Evolutionary conservation across 1,140 invertebrate genomes (phyloP), one percentile per base, ranked within the genome.

Genomic region (Bombus turneri): DNA sequence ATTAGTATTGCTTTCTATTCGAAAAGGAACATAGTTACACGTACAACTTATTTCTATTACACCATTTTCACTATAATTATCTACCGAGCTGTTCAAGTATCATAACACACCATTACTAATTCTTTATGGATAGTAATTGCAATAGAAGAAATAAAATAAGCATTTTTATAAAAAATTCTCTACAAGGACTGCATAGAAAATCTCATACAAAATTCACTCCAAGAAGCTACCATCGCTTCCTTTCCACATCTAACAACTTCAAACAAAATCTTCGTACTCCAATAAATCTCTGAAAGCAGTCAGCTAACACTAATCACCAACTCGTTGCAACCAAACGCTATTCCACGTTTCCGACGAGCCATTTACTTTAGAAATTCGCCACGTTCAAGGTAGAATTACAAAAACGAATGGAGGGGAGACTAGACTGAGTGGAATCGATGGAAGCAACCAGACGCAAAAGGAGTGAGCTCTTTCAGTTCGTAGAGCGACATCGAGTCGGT

Each of bases 401-500:
- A 72, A 25, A 37, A 37, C 25, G 25, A 25, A 74, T 25, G 10
- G 28, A 5, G 12, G 28, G 57, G 25, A 41, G 41, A 34, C 25
- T n/a, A n/a, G 37, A 25, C 25, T 1, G 18, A 71, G 39, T 59
- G n/a, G 47, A 43, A 4, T 34, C 6, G 43, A 64, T 41, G 28
- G 28, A 68, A 76, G n/a, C 1, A 28, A 34, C 1, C 28, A 37
- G n/a, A 34, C 83, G 39, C n/a, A 62, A 71, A 84, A 62, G 76
- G 83, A 79, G 18, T 25, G 12, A 15, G 34, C 53, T 71, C 39
- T 71, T 71, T 68, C 31, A 59, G 64, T 31, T 37, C n/a, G 83
- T 41, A 57, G 83, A 83, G 18, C 64, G 28, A 47, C 15, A n/a
- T 75, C 34, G 37, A 64, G 37, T 37, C 37, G 57, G 47, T 53